phyloP scores from a whole-genome alignment of 1,140 invertebrate genomes.

The Magallana gigas region DNA sequence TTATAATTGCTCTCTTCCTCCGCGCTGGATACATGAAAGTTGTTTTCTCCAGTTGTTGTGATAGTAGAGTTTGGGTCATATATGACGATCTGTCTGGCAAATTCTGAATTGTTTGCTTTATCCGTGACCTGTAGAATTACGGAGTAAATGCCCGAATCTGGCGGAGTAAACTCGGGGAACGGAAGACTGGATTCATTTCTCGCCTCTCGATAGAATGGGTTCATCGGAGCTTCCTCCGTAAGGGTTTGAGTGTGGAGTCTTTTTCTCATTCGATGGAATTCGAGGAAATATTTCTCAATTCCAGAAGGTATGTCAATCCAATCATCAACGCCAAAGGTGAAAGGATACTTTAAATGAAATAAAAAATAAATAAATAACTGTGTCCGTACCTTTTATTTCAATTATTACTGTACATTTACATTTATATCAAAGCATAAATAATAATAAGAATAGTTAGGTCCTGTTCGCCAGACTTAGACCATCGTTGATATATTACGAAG shows the following conservation, averaged over 20 bases:
- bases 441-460: no score
- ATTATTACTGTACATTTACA: no score
- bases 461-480: no score
- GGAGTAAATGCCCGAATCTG: slow-evolving; percentile 61
- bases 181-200: neutral
- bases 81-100: slow-evolving; percentile 57
- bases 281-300: slow-evolving; percentile 55
- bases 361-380: neutral
- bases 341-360: slow-evolving; percentile 19
- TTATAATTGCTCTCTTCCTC: slow-evolving; percentile 42
- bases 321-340: slow-evolving; percentile 52
- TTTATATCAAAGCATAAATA: no score
- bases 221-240: neutral
- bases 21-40: slow-evolving; percentile 24
- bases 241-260: neutral
- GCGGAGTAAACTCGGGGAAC: slow-evolving; percentile 48
- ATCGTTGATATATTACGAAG: no score
- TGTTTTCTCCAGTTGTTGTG: slow-evolving; percentile 43
- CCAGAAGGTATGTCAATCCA: slow-evolving; percentile 60
- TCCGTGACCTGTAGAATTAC: slow-evolving; percentile 62
- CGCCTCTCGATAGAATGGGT: slow-evolving; percentile 8
- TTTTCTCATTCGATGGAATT: slow-evolving; percentile 54
- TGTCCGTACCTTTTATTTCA: no score
- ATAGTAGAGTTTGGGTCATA: slow-evolving; percentile 60
- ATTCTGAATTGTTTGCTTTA: slow-evolving; percentile 64